Percentiles rank a stretch among this genome's conserved stretches.
Evolutionary conservation across 2,113 vertebrate species (phyloP).

Genomic region (Crotalus tigris): DNA sequence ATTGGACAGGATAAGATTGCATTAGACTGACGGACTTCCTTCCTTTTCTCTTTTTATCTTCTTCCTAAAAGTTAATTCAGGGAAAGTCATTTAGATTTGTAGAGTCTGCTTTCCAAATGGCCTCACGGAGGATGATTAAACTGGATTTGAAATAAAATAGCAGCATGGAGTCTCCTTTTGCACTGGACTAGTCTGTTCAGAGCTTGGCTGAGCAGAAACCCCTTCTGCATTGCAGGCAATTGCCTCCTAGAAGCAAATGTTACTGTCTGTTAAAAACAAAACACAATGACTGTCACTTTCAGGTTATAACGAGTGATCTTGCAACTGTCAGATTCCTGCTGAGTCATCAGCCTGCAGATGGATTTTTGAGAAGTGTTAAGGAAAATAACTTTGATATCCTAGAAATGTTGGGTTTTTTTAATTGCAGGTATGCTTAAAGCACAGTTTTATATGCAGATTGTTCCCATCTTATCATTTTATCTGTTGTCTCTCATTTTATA

Average conservation of each 20-base stretch:
- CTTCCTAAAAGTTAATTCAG: background rate
- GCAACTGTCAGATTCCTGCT: background rate
- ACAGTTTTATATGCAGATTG: background rate
- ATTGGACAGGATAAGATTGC: background rate
- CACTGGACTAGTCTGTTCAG: background rate
- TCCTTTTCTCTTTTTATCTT: background rate
- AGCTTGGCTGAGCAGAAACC: background rate
- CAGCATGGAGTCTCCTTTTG: background rate
- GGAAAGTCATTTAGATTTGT: background rate
- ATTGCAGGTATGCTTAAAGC: background rate
- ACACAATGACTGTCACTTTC: background rate
- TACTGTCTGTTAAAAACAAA: too few species aligned
- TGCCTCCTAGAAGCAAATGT: background rate
- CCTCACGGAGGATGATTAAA: background rate
- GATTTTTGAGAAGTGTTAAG: background rate
- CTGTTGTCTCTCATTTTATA: background rate
- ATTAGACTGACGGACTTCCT: background rate
- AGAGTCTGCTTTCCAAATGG: too few species aligned
- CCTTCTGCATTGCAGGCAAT: constrained; percentile 1
- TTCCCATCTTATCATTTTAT: background rate
- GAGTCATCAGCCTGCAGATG: background rate
- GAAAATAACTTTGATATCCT: background rate
- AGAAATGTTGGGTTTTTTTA: background rate
- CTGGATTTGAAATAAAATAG: background rate
- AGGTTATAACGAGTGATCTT: background rate